Percentiles rank a stretch among this genome's conserved stretches.
These are phyloP conservation scores for Lepidurus couesii DNA, from an alignment of 1,140 invertebrate species.

Conservation along the genomic window DNA sequence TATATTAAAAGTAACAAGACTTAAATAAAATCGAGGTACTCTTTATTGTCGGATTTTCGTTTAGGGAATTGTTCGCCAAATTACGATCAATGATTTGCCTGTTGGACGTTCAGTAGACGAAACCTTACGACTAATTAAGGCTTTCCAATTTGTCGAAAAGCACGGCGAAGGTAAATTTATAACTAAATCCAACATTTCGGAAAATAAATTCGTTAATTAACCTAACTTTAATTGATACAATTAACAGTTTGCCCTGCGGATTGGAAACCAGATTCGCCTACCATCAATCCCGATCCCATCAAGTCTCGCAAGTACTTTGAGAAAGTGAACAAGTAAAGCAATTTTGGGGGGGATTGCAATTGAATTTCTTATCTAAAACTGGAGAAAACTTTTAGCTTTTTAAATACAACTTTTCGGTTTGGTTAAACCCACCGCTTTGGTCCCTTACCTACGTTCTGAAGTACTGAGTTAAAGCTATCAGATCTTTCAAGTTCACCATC, in stretches of 20 bases:
- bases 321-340: slow-evolving; percentile 35
- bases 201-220: background rate
- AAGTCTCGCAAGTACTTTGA: slow-evolving; percentile 74
- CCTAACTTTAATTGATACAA: slow-evolving; percentile 27
- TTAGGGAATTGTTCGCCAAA: slow-evolving; percentile 66
- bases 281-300: slow-evolving; percentile 74
- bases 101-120: slow-evolving; percentile 91
- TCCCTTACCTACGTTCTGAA: no score
- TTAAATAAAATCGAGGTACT: slow-evolving; percentile 9
- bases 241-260: slow-evolving; percentile 73
- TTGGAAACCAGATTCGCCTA: slow-evolving; percentile 71
- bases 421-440: no score
- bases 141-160: slow-evolving; percentile 87
- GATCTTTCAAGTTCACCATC: no score
- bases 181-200: background rate
- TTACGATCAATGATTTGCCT: slow-evolving; percentile 82
- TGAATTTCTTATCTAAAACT: no score
- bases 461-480: no score
- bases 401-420: no score
- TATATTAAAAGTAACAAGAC: slow-evolving; percentile 20
- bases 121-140: slow-evolving; percentile 78
- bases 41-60: slow-evolving; percentile 38
- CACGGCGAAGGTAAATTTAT: slow-evolving; percentile 71
- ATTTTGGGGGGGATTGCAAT: background rate
- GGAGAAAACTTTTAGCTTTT: no score